phyloP scores from a whole-genome alignment of 2,113 vertebrate genomes.

The Nematolebias whitei region DNA sequence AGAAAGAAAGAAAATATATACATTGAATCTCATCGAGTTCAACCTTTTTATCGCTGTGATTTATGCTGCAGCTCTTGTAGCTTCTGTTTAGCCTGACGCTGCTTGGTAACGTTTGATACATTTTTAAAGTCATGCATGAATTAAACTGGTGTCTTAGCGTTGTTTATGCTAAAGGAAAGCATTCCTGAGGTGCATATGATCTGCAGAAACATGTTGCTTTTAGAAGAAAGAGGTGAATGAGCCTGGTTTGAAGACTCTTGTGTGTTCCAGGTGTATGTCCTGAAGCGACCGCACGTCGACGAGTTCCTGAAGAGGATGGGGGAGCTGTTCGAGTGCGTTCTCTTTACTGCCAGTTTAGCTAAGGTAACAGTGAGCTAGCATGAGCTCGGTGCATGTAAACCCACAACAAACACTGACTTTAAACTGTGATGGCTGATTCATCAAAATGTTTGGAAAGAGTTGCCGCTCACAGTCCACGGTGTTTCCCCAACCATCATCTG shows the following conservation, averaged over 20 bases:
- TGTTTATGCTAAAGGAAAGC: neutral
- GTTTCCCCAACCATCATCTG: no score
- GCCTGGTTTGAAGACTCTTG: constrained; percentile 1
- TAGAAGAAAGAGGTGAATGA: neutral
- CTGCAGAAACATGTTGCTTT: constrained; percentile 32
- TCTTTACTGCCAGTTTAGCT: constrained; percentile 97
- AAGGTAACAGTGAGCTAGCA: constrained; percentile 83
- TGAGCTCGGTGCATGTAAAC: no score
- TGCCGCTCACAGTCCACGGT: no score
- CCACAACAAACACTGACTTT: no score
- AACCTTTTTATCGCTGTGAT: constrained; percentile 10
- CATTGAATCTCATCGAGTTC: constrained; percentile 4
- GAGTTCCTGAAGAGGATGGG: constrained; percentile 98
- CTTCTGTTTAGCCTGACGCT: neutral
- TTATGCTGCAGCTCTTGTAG: neutral
- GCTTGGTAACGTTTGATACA: neutral
- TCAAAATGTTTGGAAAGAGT: no score
- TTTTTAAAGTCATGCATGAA: neutral
- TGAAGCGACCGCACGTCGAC: constrained; percentile 94
- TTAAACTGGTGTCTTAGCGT: neutral
- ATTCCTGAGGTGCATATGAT: constrained; percentile 5
- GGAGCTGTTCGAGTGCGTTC: constrained; percentile 94
- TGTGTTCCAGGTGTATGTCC: constrained; percentile 88
- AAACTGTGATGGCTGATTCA: no score
- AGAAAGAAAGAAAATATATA: neutral